Base-by-base conservation (phyloP, 2,888 invertebrate genomes). In the Ptilodon capucinus region DNA sequence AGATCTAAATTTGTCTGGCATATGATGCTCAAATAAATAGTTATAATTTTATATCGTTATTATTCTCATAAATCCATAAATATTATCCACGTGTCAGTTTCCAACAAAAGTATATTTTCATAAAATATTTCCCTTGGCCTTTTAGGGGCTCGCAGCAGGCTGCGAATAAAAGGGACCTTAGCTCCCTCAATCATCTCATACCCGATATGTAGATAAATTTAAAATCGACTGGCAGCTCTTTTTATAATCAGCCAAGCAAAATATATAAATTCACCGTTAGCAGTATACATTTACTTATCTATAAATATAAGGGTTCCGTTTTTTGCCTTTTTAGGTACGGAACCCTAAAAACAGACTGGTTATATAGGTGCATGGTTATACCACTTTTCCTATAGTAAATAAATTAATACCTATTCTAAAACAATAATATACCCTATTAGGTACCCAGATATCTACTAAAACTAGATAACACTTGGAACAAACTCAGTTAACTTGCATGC, bases 61-160 rank as follows among this genome's bases (percentile, higher is more conserved):
- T 35, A 25, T 40, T 60, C 48, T 39, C 45, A 52, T 50, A 52
- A 48, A 34, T 30, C 32, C 39, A 55, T 62, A 66, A 60, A 63
- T 66, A 60, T 62, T 50, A 60, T 52, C 51, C 49, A 45, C 52
- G 36, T 41, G 54, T 51, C 57, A 56, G 57, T 59, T 60, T 50
- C 54, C 57, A 68, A 63, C 53, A 57, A 64, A 64, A 62, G 58
- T 60, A 50, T 60, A 50, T 64, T 66, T 72, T 59, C 55, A 53
- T 54, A 54, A 61, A 55, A 60, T 58, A 54, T 55, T 51, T 60
- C 49, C 51, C 49, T 52, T 48, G 44, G 53, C 57, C 51, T 47
- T 58, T 49, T 21, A 41, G 40, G 46, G 28, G 43, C 35, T 51
- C 44, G 58, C 46, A 60, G 51, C 54, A 55, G 46, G 47, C 41